Evolutionary conservation across 2,888 invertebrate species (phyloP), one percentile per base, ranked within the genome.

Genomic region (Macroteleia sp.): DNA sequence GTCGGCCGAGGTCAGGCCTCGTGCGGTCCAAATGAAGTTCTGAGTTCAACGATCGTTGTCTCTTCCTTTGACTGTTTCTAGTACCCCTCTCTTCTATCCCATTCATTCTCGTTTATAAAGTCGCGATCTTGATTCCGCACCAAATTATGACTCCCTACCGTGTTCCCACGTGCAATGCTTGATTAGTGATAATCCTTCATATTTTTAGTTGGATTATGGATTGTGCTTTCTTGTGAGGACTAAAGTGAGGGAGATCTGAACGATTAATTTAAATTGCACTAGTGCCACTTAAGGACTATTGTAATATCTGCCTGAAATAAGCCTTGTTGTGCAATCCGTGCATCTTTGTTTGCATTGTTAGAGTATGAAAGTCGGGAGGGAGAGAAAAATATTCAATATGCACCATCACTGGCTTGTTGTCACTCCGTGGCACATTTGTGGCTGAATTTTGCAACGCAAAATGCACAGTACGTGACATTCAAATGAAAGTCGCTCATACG

Each of bases 111-210:
- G 66, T 78, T 78, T 77, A 66, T 75, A 74, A 61, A 36, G 34
- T 78, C 73, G 78, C 73, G 77, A 79, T 79, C 73, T 78, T 76
- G 54, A 70, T 77, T 69, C 79, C 39, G 57, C 54, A 74, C 79
- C 76, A 75, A 79, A 81, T 77, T 75, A 75, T 71, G 74, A 59
- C 77, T 62, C 77, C 66, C 75, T 71, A 73, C 71, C 67, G 75
- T 46, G 75, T 79, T 79, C 77, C 73, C 79, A 79, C 71, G 75
- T 50, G 32, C 62, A 34, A 57, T 54, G 32, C 46, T 66, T 56
- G 48, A 39, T 52, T 17, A 28, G 25, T 42, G 61, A 61, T 70
- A 42, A 61, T 61, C 61, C 70, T 44, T 52, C 52, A n/a, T n/a
- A n/a, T n/a, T n/a, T n/a, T n/a, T n/a, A n/a, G n/a, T 14, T 14